Evolutionary conservation across 2,888 invertebrate species (phyloP), one percentile per base, ranked within the genome.

Genomic region (Strigamia crassipes): DNA sequence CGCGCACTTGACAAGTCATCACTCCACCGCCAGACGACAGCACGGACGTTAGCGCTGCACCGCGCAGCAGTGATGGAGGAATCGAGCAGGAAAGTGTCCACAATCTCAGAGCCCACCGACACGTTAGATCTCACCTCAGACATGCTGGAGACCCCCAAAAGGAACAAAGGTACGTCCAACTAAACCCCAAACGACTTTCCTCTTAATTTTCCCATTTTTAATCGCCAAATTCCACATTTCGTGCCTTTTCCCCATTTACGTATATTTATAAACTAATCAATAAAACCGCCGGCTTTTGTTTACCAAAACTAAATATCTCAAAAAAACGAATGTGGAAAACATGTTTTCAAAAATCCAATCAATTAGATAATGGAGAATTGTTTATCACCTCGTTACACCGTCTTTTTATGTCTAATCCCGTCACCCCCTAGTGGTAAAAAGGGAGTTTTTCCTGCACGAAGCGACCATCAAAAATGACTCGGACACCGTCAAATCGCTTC

Each of bases 381-480:
- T 9, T 18, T 18, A 18, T 56, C 6, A 38, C 38, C 38, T 9
- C 21, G 0, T 56, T 56, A 56, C 18, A 56, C n/a, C 21, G 21
- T 6, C 56, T 56, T 5, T 56, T 9, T 21, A 56, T 18, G n/a
- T 4, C 10, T 38, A 38, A 38, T 38, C 9, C 9, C 10, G 1
- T 38, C 4, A 38, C 38, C 23, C 27, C 82, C n/a, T 61, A 83
- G 83, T 87, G 86, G 85, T 87, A 9, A 86, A 86, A 80, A 85
- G 86, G 41, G 89, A 89, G 83, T 84, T 87, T 23, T 84, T 85
- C 51, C 85, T 89, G 23, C 88, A 88, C 83, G 87, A 88, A 80
- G 88, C 88, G 18, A 87, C 87, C 82, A 86, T 87, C 83, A 87
- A 86, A 83, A 88, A 88, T 84, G 87, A 88, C 83, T 83, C 86